Percentiles rank a stretch among this genome's conserved stretches.
Conservation (phyloP, 92 coral and sea anemone genomes). For the Epizoanthus illoricatus region DNA sequence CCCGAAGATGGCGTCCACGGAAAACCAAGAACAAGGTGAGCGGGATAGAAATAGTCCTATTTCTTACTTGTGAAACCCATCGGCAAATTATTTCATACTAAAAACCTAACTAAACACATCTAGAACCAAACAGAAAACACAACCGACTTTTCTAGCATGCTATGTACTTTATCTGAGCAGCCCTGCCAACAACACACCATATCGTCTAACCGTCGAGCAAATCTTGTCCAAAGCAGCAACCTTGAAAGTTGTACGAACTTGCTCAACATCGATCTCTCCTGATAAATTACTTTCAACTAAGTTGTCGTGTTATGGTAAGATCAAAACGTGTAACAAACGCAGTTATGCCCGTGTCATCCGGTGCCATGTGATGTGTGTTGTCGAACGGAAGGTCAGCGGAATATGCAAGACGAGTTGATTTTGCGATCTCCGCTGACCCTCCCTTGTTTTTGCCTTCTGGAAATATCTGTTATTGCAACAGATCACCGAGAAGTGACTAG, state of each 20-base stretch:
- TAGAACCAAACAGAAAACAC: neutral
- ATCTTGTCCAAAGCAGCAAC: neutral
- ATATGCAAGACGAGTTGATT: slow-evolving; percentile 45
- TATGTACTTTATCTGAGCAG: neutral
- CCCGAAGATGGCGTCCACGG: slow-evolving; percentile 37
- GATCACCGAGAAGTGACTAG: neutral
- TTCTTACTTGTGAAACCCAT: neutral
- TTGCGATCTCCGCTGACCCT: slow-evolving; percentile 49
- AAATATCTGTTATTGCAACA: neutral
- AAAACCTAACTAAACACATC: neutral
- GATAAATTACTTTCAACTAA: neutral
- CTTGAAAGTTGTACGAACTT: neutral
- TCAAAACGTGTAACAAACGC: too few relatives aligned
- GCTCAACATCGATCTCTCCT: neutral
- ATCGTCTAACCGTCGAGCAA: slow-evolving; percentile 7
- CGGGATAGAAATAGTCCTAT: neutral
- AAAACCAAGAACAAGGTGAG: slow-evolving; percentile 42
- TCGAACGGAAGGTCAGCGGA: slow-evolving; percentile 48
- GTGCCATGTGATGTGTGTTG: slow-evolving; percentile 39
- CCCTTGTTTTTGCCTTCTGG: slow-evolving; percentile 3
- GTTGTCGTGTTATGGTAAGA: neutral
- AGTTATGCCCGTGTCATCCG: neutral
- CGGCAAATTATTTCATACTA: neutral
- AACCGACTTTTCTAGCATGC: neutral
- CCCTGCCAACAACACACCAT: slow-evolving; percentile 17